These are phyloP conservation scores for Gastracanthus pulcherrimus DNA, from an alignment of 2,888 invertebrate species.

Conservation along the genomic window DNA sequence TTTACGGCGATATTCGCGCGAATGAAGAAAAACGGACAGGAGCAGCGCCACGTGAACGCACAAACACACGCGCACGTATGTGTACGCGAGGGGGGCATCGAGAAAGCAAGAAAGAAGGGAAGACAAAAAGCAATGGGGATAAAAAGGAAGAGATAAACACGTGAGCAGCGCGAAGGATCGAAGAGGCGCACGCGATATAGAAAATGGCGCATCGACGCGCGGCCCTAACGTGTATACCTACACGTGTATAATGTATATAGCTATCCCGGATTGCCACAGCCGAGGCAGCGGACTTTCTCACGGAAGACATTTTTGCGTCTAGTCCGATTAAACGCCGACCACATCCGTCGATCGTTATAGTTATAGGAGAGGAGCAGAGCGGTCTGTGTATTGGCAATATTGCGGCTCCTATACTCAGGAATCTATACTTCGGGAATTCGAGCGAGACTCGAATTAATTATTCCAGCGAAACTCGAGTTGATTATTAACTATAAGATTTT, in stretches of 20 bases:
- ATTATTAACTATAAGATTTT: no score
- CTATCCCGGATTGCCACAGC: slow-evolving; percentile 14
- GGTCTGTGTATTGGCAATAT: no score
- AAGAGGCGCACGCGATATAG: slow-evolving; percentile 37
- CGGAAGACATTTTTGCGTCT: slow-evolving; percentile 75
- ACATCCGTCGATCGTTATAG: slow-evolving; percentile 75
- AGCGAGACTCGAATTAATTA: no score
- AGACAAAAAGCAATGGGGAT: slow-evolving; percentile 34
- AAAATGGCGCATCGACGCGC: slow-evolving; percentile 47
- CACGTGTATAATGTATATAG: background rate
- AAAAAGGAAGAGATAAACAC: slow-evolving; percentile 33
- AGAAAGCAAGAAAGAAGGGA: slow-evolving; percentile 13
- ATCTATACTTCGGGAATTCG: no score
- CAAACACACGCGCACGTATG: background rate
- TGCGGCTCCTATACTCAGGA: no score
- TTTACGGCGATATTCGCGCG: slow-evolving; percentile 36
- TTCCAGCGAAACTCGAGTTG: no score
- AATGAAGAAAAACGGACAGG: slow-evolving; percentile 33
- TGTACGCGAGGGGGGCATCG: background rate
- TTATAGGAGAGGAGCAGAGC: no score
- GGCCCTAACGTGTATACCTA: background rate
- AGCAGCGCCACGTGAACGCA: background rate
- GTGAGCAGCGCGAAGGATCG: slow-evolving; percentile 25
- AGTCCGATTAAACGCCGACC: slow-evolving; percentile 74
- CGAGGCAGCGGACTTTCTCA: slow-evolving; percentile 68